These are phyloP conservation scores for Psettodes erumei DNA, from an alignment of 2,113 vertebrate genomes.

Conservation along the genomic window DNA sequence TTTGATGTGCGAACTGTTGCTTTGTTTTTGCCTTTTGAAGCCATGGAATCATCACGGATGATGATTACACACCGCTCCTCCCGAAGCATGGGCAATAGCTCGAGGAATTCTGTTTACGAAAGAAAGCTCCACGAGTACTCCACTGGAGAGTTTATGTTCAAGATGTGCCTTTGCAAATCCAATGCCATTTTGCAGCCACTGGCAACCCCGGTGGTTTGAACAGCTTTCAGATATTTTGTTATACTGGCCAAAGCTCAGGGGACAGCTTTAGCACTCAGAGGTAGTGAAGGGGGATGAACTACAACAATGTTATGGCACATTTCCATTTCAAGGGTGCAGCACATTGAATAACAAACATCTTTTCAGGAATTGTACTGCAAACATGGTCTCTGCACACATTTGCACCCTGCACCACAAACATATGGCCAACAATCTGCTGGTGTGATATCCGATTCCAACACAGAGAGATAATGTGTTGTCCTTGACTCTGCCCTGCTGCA, in stretches of 20 bases:
- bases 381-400: conserved; percentile 16
- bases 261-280: not conserved
- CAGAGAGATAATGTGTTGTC: no score
- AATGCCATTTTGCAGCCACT: conserved; percentile 45
- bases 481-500: no score
- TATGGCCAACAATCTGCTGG: conserved; percentile 76
- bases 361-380: conserved; percentile 18
- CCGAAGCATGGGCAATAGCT: conserved; percentile 42
- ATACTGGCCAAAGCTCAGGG: conserved; percentile 27
- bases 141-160: conserved; percentile 59
- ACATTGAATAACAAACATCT: conserved; percentile 32
- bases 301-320: conserved; percentile 18
- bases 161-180: conserved; percentile 62
- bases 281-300: conserved; percentile 13
- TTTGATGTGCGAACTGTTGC: conserved; percentile 63
- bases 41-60: conserved; percentile 62
- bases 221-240: conserved; percentile 40
- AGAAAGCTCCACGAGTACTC: conserved; percentile 68
- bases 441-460: conserved; percentile 67
- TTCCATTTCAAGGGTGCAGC: not conserved
- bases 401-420: conserved; percentile 44
- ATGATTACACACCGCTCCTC: conserved; percentile 54
- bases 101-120: conserved; percentile 73
- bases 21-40: conserved; percentile 70
- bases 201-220: conserved; percentile 46